A percentile compares a stretch with the other conserved stretches of the same genome.
These are phyloP conservation scores for Petromus typicus DNA, from an alignment of 2,113 vertebrate genomes.

Conservation along the genomic window DNA sequence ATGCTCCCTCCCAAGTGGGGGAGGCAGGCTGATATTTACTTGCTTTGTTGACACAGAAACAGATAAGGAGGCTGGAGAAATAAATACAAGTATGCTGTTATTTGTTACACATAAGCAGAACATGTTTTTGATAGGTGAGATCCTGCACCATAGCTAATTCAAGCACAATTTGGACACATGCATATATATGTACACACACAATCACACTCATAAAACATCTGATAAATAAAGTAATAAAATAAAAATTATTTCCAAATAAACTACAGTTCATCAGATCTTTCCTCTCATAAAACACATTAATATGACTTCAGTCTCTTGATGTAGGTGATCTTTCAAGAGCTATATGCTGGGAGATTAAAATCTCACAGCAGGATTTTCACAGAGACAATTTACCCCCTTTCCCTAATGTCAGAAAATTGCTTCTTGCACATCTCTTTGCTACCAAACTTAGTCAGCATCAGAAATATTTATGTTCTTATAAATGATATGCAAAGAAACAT, in stretches of 20 bases:
- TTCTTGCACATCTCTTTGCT: conserved; percentile 52
- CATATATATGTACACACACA: conserved; percentile 20
- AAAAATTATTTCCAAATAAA: conserved; percentile 79
- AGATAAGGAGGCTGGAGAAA: conserved; percentile 15
- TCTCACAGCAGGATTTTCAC: conserved; percentile 61
- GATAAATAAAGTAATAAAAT: conserved; percentile 75
- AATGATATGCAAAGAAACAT: conserved; percentile 15
- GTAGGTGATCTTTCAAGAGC: conserved; percentile 40
- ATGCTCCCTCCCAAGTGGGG: conserved; percentile 54
- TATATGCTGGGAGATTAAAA: conserved; percentile 72
- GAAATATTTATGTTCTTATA: conserved; percentile 58
- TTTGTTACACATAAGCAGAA: conserved; percentile 63
- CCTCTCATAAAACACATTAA: conserved; percentile 78
- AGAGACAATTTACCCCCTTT: conserved; percentile 57
- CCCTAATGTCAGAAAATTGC: conserved; percentile 43
- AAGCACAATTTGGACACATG: conserved; percentile 65
- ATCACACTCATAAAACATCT: conserved; percentile 38
- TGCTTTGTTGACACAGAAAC: conserved; percentile 46
- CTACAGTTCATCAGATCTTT: conserved; percentile 69
- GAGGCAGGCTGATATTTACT: not conserved
- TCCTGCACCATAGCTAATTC: conserved; percentile 75
- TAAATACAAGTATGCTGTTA: not conserved
- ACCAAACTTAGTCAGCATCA: conserved; percentile 36
- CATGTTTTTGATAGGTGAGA: conserved; percentile 68
- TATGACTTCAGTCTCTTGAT: conserved; percentile 65